These are phyloP conservation scores for Dipodomys merriami DNA, from an alignment of 2,113 vertebrate genomes.

Conservation along the genomic window DNA sequence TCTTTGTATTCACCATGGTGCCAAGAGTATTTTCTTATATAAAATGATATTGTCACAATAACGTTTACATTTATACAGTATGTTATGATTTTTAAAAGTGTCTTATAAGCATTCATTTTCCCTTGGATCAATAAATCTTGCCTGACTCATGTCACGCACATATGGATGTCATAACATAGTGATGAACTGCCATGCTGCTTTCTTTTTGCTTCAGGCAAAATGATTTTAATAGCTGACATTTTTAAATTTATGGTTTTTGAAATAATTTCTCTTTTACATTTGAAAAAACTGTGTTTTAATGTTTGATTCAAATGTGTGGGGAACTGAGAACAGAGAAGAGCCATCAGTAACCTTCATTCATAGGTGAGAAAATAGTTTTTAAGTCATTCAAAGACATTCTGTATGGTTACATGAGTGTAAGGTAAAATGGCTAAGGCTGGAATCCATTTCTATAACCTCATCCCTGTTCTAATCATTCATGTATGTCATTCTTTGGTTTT, in stretches of 20 bases:
- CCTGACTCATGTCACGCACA: background rate
- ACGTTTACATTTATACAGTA: background rate
- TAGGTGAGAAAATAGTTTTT: background rate
- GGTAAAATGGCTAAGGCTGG: background rate
- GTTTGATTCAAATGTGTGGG: background rate
- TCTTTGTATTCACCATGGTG: background rate
- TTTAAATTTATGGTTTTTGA: conserved; percentile 42
- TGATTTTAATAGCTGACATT: conserved; percentile 51
- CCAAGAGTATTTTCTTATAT: background rate
- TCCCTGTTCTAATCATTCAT: background rate
- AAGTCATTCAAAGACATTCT: background rate
- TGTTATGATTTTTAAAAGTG: conserved; percentile 40
- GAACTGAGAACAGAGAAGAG: background rate
- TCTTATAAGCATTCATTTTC: conserved; percentile 48
- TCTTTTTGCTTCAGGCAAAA: conserved; percentile 52
- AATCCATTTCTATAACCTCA: background rate
- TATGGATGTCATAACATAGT: background rate
- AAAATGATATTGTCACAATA: conserved; percentile 11
- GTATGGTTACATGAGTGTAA: background rate
- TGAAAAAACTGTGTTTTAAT: background rate
- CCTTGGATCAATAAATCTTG: conserved; percentile 2
- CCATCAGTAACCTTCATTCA: background rate
- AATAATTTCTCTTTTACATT: background rate
- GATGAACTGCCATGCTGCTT: conserved; percentile 13
- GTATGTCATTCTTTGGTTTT: background rate